phyloP scores from a whole-genome alignment of 2,797 vertebrate genomes.

The Enteromius viviparus region DNA sequence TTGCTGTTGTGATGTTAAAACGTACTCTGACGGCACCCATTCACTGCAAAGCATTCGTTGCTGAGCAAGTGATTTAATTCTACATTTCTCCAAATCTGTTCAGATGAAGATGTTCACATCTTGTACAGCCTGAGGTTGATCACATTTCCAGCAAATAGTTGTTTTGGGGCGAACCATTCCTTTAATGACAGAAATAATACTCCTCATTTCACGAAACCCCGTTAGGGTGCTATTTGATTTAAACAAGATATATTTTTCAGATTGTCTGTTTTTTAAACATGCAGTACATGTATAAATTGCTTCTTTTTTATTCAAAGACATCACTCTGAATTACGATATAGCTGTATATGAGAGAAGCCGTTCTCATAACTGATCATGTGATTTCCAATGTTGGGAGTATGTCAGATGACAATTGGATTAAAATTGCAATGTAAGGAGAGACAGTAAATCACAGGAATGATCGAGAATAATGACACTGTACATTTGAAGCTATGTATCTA shows the following conservation, averaged over 20 bases:
- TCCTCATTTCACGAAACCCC: conserved; percentile 55
- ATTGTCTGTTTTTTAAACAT: conserved; percentile 63
- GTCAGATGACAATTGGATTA: background rate
- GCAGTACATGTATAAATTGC: conserved; percentile 61
- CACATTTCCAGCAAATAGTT: background rate
- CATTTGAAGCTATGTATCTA: conserved; percentile 59
- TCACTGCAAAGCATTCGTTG: background rate
- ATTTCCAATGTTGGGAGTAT: conserved; percentile 12
- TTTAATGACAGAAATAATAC: conserved; percentile 45
- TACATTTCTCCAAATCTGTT: background rate
- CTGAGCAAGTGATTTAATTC: background rate
- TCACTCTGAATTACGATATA: conserved; percentile 51
- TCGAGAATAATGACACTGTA: conserved; percentile 52
- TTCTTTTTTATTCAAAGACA: conserved; percentile 63
- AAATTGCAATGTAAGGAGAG: background rate
- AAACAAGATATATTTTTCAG: conserved; percentile 64
- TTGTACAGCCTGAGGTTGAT: background rate
- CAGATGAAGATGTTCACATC: background rate
- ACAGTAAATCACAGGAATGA: background rate
- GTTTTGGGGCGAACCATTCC: background rate
- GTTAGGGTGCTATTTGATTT: conserved; percentile 56
- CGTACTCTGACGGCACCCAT: background rate
- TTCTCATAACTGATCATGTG: conserved; percentile 26
- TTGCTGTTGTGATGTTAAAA: background rate
- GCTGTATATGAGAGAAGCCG: conserved; percentile 46